Evolutionary conservation across 2,888 invertebrate species (phyloP).

Genomic region (Diachrysia chrysitis): DNA sequence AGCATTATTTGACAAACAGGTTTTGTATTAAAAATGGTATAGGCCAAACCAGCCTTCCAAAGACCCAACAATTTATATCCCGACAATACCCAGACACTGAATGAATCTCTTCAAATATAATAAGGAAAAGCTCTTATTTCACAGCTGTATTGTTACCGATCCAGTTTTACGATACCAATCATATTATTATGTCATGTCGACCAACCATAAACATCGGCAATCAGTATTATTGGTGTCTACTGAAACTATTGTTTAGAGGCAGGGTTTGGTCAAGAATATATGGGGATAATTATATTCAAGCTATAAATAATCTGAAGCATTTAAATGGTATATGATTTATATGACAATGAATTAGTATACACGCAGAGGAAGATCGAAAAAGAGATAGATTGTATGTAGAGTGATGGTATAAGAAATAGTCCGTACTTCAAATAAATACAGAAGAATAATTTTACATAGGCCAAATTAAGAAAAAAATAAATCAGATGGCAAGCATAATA

Average conservation of each 20-base stretch:
- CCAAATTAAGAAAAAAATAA: too few relatives aligned
- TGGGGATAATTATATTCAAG: constrained; percentile 4
- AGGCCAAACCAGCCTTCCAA: background rate
- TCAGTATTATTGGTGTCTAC: constrained; percentile 40
- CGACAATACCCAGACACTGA: background rate
- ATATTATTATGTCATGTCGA: constrained; percentile 35
- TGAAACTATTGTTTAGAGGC: constrained; percentile 41
- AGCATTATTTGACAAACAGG: too few relatives aligned
- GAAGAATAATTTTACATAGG: too few relatives aligned
- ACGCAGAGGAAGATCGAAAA: too few relatives aligned
- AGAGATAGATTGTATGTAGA: too few relatives aligned
- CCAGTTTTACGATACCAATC: constrained; percentile 35
- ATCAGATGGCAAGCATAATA: too few relatives aligned
- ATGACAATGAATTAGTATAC: too few relatives aligned
- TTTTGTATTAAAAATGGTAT: too few relatives aligned
- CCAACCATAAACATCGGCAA: constrained; percentile 38
- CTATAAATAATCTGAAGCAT: background rate
- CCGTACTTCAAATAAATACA: too few relatives aligned
- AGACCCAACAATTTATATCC: background rate
- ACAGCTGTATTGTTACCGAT: constrained; percentile 11
- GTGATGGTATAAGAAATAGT: too few relatives aligned
- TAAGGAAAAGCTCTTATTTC: constrained; percentile 11
- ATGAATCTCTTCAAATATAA: background rate
- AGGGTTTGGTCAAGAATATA: constrained; percentile 12
- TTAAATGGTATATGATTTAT: background rate